Conservation (phyloP, 2,888 invertebrate genomes). For the Cheilosia vernalis region DNA sequence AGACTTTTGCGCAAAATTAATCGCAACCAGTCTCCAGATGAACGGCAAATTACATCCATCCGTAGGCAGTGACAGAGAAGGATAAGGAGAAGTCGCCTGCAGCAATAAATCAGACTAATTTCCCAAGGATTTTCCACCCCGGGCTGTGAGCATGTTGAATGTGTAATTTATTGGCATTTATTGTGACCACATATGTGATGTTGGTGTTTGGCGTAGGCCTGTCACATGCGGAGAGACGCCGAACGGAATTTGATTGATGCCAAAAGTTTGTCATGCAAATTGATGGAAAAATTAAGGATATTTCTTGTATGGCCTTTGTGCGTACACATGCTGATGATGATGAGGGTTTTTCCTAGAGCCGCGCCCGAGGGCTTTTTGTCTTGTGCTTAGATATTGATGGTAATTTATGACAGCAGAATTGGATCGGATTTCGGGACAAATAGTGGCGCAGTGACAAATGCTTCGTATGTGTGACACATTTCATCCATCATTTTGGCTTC, state of each 20-base stretch:
- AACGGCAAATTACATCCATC: conserved; percentile 43
- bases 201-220: conserved; percentile 47
- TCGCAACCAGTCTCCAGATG: conserved; percentile 33
- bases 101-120: conserved; percentile 75
- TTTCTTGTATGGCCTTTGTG: conserved; percentile 4
- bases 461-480: conserved; percentile 33
- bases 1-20: conserved; percentile 60
- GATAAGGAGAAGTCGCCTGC: conserved; percentile 32
- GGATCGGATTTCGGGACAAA: conserved; percentile 42
- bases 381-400: conserved; percentile 57
- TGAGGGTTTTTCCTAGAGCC: conserved; percentile 44
- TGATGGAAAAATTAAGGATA: conserved; percentile 71
- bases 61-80: background rate
- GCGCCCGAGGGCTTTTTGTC: conserved; percentile 54
- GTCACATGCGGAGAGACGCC: conserved; percentile 46
- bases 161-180: conserved; percentile 75
- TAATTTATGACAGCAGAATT: conserved; percentile 60
- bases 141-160: conserved; percentile 64
- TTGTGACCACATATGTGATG: conserved; percentile 74
- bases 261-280: conserved; percentile 74
- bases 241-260: conserved; percentile 71
- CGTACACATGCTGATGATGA: conserved; percentile 43
- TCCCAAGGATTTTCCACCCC: conserved; percentile 62
- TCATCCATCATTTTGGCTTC: conserved; percentile 45
- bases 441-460: conserved; percentile 52